phyloP scores from a whole-genome alignment of 2,888 invertebrate species.

The Habroteleia sp. region DNA sequence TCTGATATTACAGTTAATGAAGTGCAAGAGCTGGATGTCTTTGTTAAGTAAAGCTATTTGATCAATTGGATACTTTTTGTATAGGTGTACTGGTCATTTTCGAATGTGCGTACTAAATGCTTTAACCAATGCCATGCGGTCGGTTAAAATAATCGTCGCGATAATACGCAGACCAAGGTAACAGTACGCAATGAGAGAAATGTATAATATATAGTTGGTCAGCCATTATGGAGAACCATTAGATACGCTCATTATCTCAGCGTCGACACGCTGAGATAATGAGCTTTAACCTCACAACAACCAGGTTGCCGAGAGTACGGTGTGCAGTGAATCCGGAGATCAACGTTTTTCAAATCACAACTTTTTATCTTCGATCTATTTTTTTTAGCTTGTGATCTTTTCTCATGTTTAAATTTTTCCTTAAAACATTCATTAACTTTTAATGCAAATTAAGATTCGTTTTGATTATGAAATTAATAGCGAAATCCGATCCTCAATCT shows the following conservation, averaged over 20 bases:
- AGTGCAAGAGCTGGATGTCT: slow-evolving; percentile 20
- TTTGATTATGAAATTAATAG: no score
- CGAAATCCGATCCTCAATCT: no score
- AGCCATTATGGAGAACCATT: slow-evolving; percentile 80
- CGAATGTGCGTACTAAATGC: slow-evolving; percentile 22
- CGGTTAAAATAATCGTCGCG: slow-evolving; percentile 76
- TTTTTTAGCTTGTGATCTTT: slow-evolving; percentile 50
- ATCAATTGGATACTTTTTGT: slow-evolving; percentile 52
- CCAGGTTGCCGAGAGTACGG: slow-evolving; percentile 70
- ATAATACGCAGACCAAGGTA: slow-evolving; percentile 72
- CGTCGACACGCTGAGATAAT: slow-evolving; percentile 81
- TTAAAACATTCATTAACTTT: no score
- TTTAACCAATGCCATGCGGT: slow-evolving; percentile 60
- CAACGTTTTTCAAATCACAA: slow-evolving; percentile 60
- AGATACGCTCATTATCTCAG: no score
- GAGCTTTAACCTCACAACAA: slow-evolving; percentile 79
- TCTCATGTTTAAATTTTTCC: no score
- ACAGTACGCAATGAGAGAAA: slow-evolving; percentile 74
- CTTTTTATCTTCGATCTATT: slow-evolving; percentile 49
- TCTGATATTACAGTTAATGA: no score
- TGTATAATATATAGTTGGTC: slow-evolving; percentile 78
- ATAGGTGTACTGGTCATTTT: slow-evolving; percentile 24
- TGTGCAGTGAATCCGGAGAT: slow-evolving; percentile 66
- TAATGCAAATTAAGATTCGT: no score
- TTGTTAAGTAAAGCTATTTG: slow-evolving; percentile 53